A percentile compares a stretch with the other conserved stretches of the same genome.
Conservation (phyloP, 2,797 vertebrate species). For the Ispidina lecontei region DNA sequence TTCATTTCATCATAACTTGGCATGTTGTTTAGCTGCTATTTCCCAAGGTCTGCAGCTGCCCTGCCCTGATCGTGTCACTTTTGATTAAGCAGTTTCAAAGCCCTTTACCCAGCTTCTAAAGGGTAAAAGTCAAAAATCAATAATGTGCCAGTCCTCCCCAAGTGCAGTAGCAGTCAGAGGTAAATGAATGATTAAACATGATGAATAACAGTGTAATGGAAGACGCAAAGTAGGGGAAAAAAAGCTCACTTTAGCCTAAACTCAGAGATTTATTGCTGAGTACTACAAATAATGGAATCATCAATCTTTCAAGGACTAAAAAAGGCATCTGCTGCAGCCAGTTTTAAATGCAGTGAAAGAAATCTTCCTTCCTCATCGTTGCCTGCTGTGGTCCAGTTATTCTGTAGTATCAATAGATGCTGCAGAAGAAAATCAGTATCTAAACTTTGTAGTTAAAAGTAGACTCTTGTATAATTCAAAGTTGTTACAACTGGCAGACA, state of each 20-base stretch:
- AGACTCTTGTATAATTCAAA: not conserved
- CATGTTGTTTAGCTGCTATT: slow-evolving; percentile 65
- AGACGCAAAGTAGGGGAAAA: slow-evolving; percentile 66
- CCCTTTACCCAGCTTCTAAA: slow-evolving; percentile 52
- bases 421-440: not conserved
- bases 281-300: slow-evolving; percentile 80
- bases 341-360: slow-evolving; percentile 43
- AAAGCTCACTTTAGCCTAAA: slow-evolving; percentile 70
- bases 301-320: slow-evolving; percentile 77
- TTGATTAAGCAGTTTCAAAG: slow-evolving; percentile 57
- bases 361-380: not conserved
- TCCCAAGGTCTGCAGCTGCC: slow-evolving; percentile 44
- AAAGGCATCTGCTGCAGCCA: slow-evolving; percentile 25
- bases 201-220: slow-evolving; percentile 77
- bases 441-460: not conserved
- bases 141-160: slow-evolving; percentile 42
- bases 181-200: slow-evolving; percentile 79
- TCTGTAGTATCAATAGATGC: not conserved
- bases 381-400: not conserved
- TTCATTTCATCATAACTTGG: slow-evolving; percentile 71
- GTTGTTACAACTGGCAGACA: not conserved
- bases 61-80: slow-evolving; percentile 20
- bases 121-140: slow-evolving; percentile 67
- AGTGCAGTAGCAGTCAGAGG: slow-evolving; percentile 59
- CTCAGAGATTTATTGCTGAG: slow-evolving; percentile 76